Base-by-base conservation (phyloP, 2,113 vertebrate genomes). In the Hippolais icterina region DNA sequence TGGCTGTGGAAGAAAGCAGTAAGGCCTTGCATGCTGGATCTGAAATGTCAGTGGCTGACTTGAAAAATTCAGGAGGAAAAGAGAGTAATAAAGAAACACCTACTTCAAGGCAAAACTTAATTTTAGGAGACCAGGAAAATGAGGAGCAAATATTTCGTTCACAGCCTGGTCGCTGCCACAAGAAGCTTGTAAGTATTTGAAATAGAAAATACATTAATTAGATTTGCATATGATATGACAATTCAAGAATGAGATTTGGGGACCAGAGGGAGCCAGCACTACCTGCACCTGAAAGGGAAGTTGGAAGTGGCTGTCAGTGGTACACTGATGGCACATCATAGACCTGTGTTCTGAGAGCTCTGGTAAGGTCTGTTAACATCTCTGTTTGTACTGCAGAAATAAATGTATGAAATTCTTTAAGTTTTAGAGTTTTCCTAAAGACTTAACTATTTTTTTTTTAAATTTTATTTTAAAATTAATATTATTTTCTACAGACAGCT, bases 131-230 rank as follows among this genome's bases (percentile, higher is more conserved):
- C 56, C 97, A 96, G 5, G 94, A 93, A 1, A 98, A 98, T 4
- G 97, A 98, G 29, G 96, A 94, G 53, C 97, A 96, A 60, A 97
- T 98, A 23, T 98, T 97, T 82, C 97, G 96, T 74, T 97, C 98
- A 20, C 98, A 99, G 78, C 56, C 97, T 66, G 87, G 79, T 80
- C 98, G 90, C 18, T 98, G 97, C 49, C 98, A 98, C 20, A 97
- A 71, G 69, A 94, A 97, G 37, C 98, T 96, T 83, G 98, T 98
- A 96, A 97, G 97, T 96, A 47, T 90, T 83, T 4, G 5, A 46
- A 60, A 61, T 0, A 64, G 31, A 41, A 88, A 28, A n/a, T 49
- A 5, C 6, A 8, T 78, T 82, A 11, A 10, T 66, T 69, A 21
- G 31, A 23, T 37, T 83, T 80, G 13, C 6, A 23, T 33, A 6